Evolutionary conservation across 2,797 vertebrate genomes (phyloP).

Genomic region (Enteromius thamalakanensis): DNA sequence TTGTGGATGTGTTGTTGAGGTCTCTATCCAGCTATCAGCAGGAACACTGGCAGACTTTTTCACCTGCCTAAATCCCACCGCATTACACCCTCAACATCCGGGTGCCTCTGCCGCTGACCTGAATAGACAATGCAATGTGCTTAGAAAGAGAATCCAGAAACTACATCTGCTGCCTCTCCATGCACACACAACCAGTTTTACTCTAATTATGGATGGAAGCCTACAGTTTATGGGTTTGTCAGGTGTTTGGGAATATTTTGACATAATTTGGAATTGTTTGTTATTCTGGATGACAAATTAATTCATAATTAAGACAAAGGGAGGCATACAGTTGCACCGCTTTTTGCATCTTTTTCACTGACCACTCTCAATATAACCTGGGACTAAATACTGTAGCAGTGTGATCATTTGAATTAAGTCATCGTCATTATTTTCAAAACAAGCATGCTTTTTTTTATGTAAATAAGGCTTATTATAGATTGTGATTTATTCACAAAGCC

Average conservation of each 20-base stretch:
- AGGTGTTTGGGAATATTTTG: neutral
- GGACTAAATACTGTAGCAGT: neutral
- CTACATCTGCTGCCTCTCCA: neutral
- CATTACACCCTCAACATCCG: constrained; percentile 65
- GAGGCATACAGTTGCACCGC: neutral
- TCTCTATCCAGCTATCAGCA: constrained; percentile 70
- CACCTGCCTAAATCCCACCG: constrained; percentile 75
- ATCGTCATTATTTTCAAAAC: neutral
- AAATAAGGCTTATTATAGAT: constrained; percentile 16
- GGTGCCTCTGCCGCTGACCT: constrained; percentile 50
- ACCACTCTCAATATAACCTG: neutral
- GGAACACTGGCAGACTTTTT: constrained; percentile 77
- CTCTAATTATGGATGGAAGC: neutral
- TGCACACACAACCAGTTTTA: neutral
- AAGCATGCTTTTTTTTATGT: neutral
- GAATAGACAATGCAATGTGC: constrained; percentile 26
- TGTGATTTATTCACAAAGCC: neutral
- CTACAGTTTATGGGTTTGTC: neutral
- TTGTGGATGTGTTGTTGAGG: constrained; percentile 63
- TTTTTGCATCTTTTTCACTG: neutral
- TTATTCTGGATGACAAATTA: neutral
- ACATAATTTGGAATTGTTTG: neutral
- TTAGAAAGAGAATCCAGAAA: constrained; percentile 17
- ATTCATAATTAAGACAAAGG: neutral
- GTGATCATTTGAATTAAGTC: neutral